Evolutionary conservation across 2,113 vertebrate species (phyloP).

Genomic region (Conger conger): DNA sequence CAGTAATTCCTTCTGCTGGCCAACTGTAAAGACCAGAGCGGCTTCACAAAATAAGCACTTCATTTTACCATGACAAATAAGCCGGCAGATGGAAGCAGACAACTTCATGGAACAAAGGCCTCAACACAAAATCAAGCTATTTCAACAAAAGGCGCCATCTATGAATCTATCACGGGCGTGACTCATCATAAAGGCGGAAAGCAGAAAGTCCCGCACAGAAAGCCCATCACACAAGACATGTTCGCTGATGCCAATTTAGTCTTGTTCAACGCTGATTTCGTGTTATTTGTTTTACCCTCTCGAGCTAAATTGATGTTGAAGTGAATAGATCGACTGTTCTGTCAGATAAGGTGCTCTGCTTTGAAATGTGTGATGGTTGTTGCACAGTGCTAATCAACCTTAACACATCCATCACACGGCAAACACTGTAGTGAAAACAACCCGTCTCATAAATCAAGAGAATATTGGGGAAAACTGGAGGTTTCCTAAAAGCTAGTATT

Average conservation of each 20-base stretch:
- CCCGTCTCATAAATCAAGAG: background rate
- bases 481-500: background rate
- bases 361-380: background rate
- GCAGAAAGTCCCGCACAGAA: background rate
- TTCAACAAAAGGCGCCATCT: background rate
- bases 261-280: background rate
- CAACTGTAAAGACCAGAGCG: background rate
- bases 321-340: conserved; percentile 7
- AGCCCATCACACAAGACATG: background rate
- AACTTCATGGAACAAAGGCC: conserved; percentile 5
- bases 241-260: background rate
- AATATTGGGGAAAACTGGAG: background rate
- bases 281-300: conserved; percentile 2
- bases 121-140: background rate
- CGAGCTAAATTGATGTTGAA: background rate
- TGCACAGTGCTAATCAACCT: conserved; percentile 18
- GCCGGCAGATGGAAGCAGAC: background rate
- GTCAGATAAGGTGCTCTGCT: conserved; percentile 7
- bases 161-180: background rate
- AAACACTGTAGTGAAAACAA: background rate
- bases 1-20: background rate
- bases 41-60: background rate
- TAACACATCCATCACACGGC: background rate
- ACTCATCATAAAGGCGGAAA: background rate
- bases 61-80: background rate